Conservation (phyloP, 1,140 invertebrate species). For the Stenopsyche tienmushanensis region DNA sequence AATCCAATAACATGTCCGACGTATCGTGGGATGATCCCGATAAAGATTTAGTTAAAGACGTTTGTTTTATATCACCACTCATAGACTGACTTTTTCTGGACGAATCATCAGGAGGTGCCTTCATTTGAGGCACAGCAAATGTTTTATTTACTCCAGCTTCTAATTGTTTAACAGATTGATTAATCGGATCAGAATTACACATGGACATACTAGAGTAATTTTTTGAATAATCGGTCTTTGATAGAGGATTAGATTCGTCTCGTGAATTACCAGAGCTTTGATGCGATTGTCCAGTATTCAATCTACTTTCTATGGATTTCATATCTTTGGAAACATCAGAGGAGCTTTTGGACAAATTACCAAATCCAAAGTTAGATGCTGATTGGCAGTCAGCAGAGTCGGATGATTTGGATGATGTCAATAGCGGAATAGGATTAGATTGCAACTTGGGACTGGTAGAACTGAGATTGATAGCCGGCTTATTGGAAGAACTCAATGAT, state of each 20-base stretch:
- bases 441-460: constrained; percentile 33
- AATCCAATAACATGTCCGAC: constrained; percentile 64
- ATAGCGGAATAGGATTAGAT: constrained; percentile 26
- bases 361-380: constrained; percentile 33
- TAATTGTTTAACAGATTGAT: constrained; percentile 34
- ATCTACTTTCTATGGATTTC: constrained; percentile 23
- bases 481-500: constrained; percentile 20
- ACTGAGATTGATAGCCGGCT: constrained; percentile 24
- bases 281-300: constrained; percentile 20
- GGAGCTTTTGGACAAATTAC: constrained; percentile 31
- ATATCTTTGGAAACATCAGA: constrained; percentile 33
- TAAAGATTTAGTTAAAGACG: constrained; percentile 46
- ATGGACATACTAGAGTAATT: constrained; percentile 32
- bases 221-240: constrained; percentile 34
- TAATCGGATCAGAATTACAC: constrained; percentile 34
- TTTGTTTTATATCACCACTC: constrained; percentile 53
- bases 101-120: constrained; percentile 48
- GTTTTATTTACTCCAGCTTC: constrained; percentile 49
- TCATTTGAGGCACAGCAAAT: constrained; percentile 49
- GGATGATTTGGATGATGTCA: constrained; percentile 27
- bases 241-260: constrained; percentile 15
- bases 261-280: background rate
- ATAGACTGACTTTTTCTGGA: constrained; percentile 39
- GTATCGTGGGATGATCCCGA: constrained; percentile 59
- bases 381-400: constrained; percentile 24